phyloP scores from a whole-genome alignment of 1,140 invertebrate species.

The Bombus impatiens region DNA sequence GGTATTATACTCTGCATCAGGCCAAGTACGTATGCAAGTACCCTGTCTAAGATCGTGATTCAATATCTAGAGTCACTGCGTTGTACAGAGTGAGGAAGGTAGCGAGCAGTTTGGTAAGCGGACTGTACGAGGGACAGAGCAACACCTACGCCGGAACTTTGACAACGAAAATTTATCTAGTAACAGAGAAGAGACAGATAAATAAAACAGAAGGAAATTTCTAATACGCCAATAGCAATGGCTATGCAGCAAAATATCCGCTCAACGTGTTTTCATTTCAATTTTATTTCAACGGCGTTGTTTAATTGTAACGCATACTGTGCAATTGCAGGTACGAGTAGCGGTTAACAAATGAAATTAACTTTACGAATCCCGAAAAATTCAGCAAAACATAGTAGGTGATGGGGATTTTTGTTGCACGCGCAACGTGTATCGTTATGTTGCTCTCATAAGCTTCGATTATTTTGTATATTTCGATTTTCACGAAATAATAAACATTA shows the following conservation, averaged over 20 bases:
- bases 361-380: not conserved
- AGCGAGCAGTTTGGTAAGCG: too few species aligned
- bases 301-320: not conserved
- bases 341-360: not conserved
- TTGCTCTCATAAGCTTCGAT: too few species aligned
- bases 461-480: not conserved
- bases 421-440: not conserved
- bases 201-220: not conserved
- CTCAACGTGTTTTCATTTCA: not conserved
- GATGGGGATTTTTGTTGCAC: too few species aligned
- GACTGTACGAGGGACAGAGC: too few species aligned
- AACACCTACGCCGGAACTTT: rapidly evolving
- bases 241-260: not conserved
- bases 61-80: not conserved
- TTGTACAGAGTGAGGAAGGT: not conserved
- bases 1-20: not conserved
- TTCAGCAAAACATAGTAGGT: not conserved
- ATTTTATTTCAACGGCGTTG: not conserved
- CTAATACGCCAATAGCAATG: not conserved
- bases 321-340: not conserved
- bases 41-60: not conserved
- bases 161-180: not conserved
- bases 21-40: not conserved
- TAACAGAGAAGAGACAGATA: not conserved
- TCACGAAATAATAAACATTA: not conserved